phyloP scores from a whole-genome alignment of 2,888 invertebrate genomes.

The Mystacides longicornis region DNA sequence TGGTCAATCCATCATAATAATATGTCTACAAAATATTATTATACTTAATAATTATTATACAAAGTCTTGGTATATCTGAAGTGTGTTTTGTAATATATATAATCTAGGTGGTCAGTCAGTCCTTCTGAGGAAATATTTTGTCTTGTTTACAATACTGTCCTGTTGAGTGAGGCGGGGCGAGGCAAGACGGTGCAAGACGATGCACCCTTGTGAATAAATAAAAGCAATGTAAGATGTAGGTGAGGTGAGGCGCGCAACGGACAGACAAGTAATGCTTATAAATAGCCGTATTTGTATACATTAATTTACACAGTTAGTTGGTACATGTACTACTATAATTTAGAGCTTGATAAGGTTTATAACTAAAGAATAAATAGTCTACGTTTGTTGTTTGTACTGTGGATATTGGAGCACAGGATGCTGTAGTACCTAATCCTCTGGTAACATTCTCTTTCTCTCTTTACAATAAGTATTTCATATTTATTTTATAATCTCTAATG shows the following conservation, averaged over 20 bases:
- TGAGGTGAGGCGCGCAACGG: background rate
- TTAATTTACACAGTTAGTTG: background rate
- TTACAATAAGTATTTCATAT: background rate
- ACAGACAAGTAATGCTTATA: background rate
- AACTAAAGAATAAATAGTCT: too few relatives aligned
- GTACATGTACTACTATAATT: background rate
- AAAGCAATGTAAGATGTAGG: background rate
- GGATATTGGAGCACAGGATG: too few relatives aligned
- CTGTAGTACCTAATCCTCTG: too few relatives aligned
- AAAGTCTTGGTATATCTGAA: too few relatives aligned
- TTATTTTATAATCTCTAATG: conserved; percentile 7
- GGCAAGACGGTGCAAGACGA: too few relatives aligned
- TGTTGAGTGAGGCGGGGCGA: too few relatives aligned
- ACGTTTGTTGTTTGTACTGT: too few relatives aligned
- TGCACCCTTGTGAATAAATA: background rate
- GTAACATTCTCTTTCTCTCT: background rate
- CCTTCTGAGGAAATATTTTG: background rate
- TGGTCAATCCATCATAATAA: too few relatives aligned
- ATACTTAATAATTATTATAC: too few relatives aligned
- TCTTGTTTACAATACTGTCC: background rate
- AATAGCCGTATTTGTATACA: background rate
- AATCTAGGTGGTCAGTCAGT: too few relatives aligned
- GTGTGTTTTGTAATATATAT: too few relatives aligned
- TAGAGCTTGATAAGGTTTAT: background rate
- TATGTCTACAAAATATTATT: too few relatives aligned